Conservation (phyloP, 2,113 vertebrate genomes). For the Australoheros scitulus region DNA sequence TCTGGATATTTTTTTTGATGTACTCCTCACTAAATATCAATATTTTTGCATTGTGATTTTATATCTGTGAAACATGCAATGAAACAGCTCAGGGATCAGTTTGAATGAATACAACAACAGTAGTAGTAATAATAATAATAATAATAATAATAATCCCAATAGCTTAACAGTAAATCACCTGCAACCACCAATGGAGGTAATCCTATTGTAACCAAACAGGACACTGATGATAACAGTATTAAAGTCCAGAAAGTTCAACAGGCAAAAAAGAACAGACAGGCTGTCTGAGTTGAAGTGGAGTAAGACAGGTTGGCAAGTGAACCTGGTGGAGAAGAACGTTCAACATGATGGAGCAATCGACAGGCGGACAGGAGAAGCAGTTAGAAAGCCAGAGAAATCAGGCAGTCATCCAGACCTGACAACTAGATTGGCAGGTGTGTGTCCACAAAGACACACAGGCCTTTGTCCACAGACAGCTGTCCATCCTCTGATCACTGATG, state of each 20-base stretch:
- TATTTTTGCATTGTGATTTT: neutral
- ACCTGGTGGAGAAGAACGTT: slow-evolving; percentile 53
- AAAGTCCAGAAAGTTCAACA: slow-evolving; percentile 40
- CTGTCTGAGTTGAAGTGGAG: slow-evolving; percentile 30
- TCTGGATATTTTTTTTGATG: neutral
- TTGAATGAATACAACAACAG: neutral
- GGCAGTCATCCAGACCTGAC: slow-evolving; percentile 59
- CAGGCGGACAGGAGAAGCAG: slow-evolving; percentile 54
- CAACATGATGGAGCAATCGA: slow-evolving; percentile 46
- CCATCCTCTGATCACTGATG: slow-evolving; percentile 50
- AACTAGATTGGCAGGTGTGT: slow-evolving; percentile 65
- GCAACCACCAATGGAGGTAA: neutral
- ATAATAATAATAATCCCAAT: neutral
- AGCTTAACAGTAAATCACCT: neutral
- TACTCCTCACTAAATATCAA: neutral
- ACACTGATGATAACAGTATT: slow-evolving; percentile 51
- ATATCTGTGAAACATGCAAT: neutral
- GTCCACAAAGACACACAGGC: slow-evolving; percentile 58
- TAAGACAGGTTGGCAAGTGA: slow-evolving; percentile 53
- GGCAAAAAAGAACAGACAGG: slow-evolving; percentile 23
- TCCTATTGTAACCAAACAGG: neutral
- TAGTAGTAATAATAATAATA: neutral
- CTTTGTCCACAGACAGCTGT: slow-evolving; percentile 61
- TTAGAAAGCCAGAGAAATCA: slow-evolving; percentile 57
- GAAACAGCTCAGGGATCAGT: neutral